These are phyloP conservation scores for Donacobius atricapilla DNA, from an alignment of 2,113 vertebrate species.

Conservation along the genomic window DNA sequence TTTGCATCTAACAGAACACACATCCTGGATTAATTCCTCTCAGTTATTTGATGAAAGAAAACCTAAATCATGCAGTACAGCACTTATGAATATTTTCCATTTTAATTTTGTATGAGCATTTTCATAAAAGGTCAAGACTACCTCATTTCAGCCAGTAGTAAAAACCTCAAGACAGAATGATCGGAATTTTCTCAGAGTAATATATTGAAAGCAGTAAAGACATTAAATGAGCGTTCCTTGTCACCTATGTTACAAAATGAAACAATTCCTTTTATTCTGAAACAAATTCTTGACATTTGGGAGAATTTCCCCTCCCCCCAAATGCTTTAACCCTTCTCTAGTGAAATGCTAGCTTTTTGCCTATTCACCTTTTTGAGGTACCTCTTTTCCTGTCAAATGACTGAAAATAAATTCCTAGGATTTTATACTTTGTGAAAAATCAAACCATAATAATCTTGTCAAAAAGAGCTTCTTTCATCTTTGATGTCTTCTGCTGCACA, in stretches of 20 bases:
- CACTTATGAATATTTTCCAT: slow-evolving; percentile 18
- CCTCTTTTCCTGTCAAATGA: background rate
- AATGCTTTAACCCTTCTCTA: background rate
- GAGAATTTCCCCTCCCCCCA: accelerated
- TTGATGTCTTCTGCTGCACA: background rate
- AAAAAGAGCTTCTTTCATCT: background rate
- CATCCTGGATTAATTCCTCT: background rate
- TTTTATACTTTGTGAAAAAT: background rate
- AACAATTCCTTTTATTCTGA: background rate
- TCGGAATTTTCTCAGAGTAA: background rate
- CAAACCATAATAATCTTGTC: background rate
- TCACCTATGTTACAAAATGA: background rate
- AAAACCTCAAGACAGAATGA: background rate
- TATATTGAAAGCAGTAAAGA: background rate
- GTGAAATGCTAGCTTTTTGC: background rate
- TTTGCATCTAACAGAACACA: background rate
- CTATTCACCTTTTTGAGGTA: background rate
- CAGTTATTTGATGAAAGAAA: slow-evolving; percentile 26
- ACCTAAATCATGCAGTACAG: background rate
- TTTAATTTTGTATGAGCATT: slow-evolving; percentile 12
- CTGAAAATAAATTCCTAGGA: background rate
- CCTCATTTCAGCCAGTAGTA: background rate
- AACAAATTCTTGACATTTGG: background rate
- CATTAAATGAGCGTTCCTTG: background rate
- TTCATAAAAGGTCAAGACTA: background rate